A percentile compares a stretch with the other conserved stretches of the same genome.
phyloP scores from a whole-genome alignment of 2,888 invertebrate genomes.

The Nasonia oneida region DNA sequence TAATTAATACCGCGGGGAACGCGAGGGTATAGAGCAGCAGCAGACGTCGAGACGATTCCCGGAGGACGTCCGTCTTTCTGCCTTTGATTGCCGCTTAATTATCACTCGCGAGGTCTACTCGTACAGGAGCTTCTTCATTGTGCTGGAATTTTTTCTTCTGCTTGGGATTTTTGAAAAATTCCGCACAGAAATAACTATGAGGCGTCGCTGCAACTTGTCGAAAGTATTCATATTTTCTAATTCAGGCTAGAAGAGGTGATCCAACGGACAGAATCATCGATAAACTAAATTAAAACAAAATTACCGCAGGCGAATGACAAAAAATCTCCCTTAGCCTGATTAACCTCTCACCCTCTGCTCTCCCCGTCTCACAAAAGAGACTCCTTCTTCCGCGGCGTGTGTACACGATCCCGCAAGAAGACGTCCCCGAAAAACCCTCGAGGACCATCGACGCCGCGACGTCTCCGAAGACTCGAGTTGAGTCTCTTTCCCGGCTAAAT shows the following conservation, averaged over 20 bases:
- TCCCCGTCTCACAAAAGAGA: background rate
- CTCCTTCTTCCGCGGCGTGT: slow-evolving; percentile 47
- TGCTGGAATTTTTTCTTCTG: slow-evolving; percentile 11
- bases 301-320: no score
- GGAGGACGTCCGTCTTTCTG: slow-evolving; percentile 53
- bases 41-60: slow-evolving; percentile 50
- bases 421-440: slow-evolving; percentile 39
- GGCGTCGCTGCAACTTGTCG: no score
- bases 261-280: no score
- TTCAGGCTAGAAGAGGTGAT: no score
- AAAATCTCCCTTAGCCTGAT: background rate
- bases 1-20: slow-evolving; percentile 74
- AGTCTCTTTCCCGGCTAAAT: slow-evolving; percentile 64
- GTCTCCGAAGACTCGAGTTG: slow-evolving; percentile 64
- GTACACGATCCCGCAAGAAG: slow-evolving; percentile 48
- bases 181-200: no score
- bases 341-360: background rate
- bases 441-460: slow-evolving; percentile 64
- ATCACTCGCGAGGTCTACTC: slow-evolving; percentile 24
- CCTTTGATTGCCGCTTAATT: slow-evolving; percentile 57
- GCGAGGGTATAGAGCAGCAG: background rate
- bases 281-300: no score
- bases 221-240: no score
- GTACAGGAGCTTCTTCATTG: background rate
- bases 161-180: background rate